Percentiles rank a stretch among this genome's conserved stretches.
Evolutionary conservation across 2,888 invertebrate species (phyloP).

Genomic region (Sepioteuthis lessoniana): DNA sequence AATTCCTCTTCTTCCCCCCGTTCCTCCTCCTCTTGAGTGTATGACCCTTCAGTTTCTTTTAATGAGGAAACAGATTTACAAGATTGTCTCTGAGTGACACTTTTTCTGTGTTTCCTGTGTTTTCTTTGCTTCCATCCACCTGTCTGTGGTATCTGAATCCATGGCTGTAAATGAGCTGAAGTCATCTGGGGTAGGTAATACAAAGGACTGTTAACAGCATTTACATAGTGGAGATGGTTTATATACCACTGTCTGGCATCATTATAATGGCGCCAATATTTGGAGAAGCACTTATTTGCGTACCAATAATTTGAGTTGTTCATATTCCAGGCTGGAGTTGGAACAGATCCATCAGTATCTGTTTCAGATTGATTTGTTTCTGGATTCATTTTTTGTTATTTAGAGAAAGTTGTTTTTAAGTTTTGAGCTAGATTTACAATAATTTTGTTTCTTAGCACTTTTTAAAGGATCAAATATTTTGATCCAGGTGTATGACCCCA

Average conservation of each 20-base stretch:
- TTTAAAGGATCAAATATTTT: too few species aligned
- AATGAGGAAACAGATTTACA: background rate
- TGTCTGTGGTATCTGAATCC: conserved; percentile 41
- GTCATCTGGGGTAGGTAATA: background rate
- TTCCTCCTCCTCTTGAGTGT: background rate
- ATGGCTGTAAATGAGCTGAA: conserved; percentile 39
- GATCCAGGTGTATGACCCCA: background rate
- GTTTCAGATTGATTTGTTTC: background rate
- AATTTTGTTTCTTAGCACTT: too few species aligned
- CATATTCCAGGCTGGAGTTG: background rate
- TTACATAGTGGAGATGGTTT: conserved; percentile 61
- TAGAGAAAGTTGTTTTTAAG: background rate
- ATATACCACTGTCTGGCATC: conserved; percentile 65
- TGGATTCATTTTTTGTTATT: background rate
- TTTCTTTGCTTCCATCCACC: conserved; percentile 49
- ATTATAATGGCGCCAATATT: conserved; percentile 68
- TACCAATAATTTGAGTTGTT: conserved; percentile 58
- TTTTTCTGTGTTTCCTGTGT: background rate
- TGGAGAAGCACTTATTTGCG: conserved; percentile 61
- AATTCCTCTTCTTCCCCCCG: conserved; percentile 66
- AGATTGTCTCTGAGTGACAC: background rate
- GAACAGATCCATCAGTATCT: background rate
- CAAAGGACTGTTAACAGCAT: conserved; percentile 24
- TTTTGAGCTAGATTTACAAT: too few species aligned
- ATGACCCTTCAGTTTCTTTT: background rate